Evolutionary conservation across 2,113 vertebrate genomes (phyloP).

Genomic region (Heterochromis multidens): DNA sequence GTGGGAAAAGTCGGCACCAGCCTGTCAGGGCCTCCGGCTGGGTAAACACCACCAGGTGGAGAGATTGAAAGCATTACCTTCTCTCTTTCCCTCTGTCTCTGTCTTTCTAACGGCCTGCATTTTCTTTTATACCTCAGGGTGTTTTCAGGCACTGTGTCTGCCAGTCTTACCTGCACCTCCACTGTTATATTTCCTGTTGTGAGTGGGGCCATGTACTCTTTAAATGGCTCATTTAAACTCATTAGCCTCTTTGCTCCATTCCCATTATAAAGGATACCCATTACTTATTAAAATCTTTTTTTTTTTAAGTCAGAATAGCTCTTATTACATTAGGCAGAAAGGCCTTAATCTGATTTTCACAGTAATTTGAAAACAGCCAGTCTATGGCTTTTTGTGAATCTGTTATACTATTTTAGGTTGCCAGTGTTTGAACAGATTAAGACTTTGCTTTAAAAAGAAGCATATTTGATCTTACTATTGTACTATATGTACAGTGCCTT

Average conservation of each 20-base stretch:
- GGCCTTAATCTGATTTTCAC: neutral
- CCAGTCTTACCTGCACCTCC: neutral
- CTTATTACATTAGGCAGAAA: neutral
- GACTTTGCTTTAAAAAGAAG: neutral
- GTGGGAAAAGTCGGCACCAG: neutral
- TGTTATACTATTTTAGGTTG: neutral
- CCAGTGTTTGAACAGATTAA: neutral
- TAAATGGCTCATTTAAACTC: neutral
- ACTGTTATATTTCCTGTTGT: neutral
- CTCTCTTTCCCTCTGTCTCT: neutral
- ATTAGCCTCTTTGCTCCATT: neutral
- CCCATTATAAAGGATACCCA: neutral
- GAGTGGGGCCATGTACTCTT: neutral
- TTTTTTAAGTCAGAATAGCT: neutral
- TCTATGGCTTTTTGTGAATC: neutral
- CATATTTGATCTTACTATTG: neutral
- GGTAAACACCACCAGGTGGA: conserved; percentile 11
- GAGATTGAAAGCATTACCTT: neutral
- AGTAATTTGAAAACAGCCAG: neutral
- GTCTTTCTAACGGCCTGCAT: neutral
- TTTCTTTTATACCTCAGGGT: neutral
- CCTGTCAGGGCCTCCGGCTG: neutral
- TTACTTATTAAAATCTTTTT: neutral
- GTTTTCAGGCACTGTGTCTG: neutral
- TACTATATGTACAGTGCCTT: neutral